Percentiles rank a stretch among this genome's conserved stretches.
phyloP scores from a whole-genome alignment of 2,888 invertebrate species.

The Apamea crenata region DNA sequence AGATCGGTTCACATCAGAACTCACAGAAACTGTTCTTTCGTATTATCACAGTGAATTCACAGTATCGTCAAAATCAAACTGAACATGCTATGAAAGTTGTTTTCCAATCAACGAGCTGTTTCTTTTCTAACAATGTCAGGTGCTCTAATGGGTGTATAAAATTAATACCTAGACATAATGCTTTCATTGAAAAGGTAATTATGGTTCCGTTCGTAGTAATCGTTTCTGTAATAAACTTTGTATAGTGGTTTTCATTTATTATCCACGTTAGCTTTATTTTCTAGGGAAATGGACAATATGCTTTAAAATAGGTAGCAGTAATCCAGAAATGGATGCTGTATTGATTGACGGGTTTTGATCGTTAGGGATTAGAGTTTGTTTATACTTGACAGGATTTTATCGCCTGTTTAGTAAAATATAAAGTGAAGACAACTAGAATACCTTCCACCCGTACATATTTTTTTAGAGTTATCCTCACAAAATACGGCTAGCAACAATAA shows the following conservation, averaged over 20 bases:
- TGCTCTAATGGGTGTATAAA: neutral
- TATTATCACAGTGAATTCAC: neutral
- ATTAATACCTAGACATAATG: slow-evolving; percentile 16
- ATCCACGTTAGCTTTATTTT: neutral
- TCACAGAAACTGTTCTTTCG: no score
- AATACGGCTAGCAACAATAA: neutral
- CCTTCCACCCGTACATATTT: neutral
- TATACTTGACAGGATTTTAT: neutral
- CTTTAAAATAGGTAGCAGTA: neutral
- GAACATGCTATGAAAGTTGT: neutral
- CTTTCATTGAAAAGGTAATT: slow-evolving; percentile 25
- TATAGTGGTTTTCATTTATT: neutral
- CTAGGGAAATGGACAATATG: neutral
- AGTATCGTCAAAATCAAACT: slow-evolving; percentile 1
- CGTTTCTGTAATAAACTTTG: slow-evolving; percentile 4
- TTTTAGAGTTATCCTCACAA: neutral
- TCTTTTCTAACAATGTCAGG: neutral
- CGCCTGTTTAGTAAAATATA: neutral
- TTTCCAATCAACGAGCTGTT: slow-evolving; percentile 8
- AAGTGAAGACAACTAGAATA: neutral
- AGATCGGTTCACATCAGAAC: neutral
- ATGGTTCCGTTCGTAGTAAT: slow-evolving; percentile 10
- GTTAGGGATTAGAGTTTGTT: neutral
- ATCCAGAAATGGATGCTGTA: neutral
- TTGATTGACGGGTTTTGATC: neutral